phyloP scores from a whole-genome alignment of 1,140 invertebrate genomes.

The Drosophila chauvacae region DNA sequence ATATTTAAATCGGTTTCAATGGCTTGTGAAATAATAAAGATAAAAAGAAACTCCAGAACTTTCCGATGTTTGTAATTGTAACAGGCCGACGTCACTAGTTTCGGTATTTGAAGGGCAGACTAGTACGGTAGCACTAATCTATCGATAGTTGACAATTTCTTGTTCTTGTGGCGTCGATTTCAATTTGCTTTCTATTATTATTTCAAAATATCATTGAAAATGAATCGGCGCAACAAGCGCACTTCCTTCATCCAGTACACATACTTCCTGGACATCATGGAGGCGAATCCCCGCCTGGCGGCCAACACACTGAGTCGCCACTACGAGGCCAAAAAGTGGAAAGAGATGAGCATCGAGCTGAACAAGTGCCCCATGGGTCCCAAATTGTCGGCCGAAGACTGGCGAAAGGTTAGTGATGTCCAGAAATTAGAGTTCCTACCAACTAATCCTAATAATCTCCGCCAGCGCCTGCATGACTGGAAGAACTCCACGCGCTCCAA shows the following conservation, averaged over 20 bases:
- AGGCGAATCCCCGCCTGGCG: conserved; percentile 72
- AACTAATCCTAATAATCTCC: neutral
- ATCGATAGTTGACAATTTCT: conserved; percentile 15
- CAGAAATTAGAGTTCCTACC: too few relatives aligned
- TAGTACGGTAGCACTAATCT: neutral
- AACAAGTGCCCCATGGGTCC: conserved; percentile 73
- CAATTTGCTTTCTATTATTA: conserved; percentile 25
- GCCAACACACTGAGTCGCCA: conserved; percentile 62
- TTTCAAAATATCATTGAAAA: conserved; percentile 36
- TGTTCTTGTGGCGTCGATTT: conserved; percentile 38
- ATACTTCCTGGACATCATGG: conserved; percentile 78
- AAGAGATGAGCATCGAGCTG: conserved; percentile 68
- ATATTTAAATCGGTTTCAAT: neutral
- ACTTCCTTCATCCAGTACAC: conserved; percentile 77
- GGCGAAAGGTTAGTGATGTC: conserved; percentile 69
- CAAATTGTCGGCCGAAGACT: conserved; percentile 75
- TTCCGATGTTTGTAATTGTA: neutral
- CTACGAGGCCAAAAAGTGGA: conserved; percentile 74
- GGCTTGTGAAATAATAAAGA: conserved; percentile 1
- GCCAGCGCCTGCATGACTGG: conserved; percentile 79
- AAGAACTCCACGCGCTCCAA: conserved; percentile 79
- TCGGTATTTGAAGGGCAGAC: neutral
- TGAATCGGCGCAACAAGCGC: conserved; percentile 80
- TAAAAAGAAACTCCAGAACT: neutral
- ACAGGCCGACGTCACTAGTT: neutral